phyloP scores from a whole-genome alignment of 2,113 vertebrate species.

The Vireo altiloquus region DNA sequence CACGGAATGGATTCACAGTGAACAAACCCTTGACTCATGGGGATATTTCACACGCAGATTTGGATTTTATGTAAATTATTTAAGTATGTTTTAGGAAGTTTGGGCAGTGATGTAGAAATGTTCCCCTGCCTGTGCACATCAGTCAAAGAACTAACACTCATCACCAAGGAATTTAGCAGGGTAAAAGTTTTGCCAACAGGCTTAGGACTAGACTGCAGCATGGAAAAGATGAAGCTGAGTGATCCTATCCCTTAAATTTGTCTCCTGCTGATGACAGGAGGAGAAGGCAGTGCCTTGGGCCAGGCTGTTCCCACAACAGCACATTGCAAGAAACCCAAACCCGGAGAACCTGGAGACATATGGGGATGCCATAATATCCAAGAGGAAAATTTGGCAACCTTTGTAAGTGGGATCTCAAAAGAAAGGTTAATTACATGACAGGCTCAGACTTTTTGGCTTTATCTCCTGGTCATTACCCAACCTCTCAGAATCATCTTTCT shows the following conservation, averaged over 20 bases:
- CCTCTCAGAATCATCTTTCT: not conserved
- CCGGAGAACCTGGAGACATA: accelerated
- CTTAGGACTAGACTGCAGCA: not conserved
- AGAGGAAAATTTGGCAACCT: not conserved
- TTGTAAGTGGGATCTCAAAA: not conserved
- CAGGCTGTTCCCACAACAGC: not conserved
- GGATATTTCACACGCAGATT: slow-evolving; percentile 42
- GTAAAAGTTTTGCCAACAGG: not conserved
- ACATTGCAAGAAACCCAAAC: not conserved
- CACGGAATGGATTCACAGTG: not conserved
- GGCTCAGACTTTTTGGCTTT: not conserved
- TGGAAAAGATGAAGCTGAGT: not conserved
- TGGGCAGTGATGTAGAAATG: slow-evolving; percentile 4
- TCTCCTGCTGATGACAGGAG: not conserved
- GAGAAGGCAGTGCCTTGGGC: not conserved
- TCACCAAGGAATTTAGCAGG: not conserved
- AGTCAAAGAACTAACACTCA: not conserved
- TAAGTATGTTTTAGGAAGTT: slow-evolving; percentile 10
- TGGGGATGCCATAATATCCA: accelerated
- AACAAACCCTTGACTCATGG: slow-evolving; percentile 12
- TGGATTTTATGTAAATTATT: slow-evolving; percentile 56
- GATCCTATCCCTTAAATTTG: not conserved
- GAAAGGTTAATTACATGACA: not conserved
- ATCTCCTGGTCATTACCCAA: not conserved
- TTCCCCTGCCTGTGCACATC: not conserved